Conservation (phyloP, 2,888 invertebrate genomes). For the Falcaria lacertinaria region DNA sequence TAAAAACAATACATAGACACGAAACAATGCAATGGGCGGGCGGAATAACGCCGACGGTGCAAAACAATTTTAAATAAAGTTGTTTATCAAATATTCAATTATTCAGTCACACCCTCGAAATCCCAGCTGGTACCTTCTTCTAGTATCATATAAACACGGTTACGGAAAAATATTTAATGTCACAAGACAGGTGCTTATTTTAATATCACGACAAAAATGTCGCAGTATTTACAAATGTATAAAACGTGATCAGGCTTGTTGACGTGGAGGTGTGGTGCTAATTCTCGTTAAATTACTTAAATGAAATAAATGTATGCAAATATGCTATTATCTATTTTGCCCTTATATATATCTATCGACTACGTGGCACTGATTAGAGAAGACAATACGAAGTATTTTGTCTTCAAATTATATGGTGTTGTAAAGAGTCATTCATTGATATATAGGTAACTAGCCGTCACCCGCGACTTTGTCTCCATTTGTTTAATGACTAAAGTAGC, state of each 20-base stretch:
- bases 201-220: conserved; percentile 57
- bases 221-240: conserved; percentile 43
- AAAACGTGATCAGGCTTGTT: conserved; percentile 50
- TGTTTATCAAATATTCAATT: no score
- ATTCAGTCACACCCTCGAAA: not conserved
- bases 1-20: no score
- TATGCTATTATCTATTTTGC: conserved; percentile 1
- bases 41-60: no score
- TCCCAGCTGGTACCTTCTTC: not conserved
- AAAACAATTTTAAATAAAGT: no score
- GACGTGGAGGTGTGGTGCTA: conserved; percentile 48
- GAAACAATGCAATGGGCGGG: no score
- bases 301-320: conserved; percentile 8
- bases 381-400: not conserved
- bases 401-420: not conserved
- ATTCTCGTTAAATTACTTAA: conserved; percentile 28
- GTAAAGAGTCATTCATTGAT: not conserved
- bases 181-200: conserved; percentile 52
- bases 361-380: not conserved
- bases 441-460: no score
- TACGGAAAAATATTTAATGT: conserved; percentile 29
- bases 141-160: conserved; percentile 2
- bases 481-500: no score
- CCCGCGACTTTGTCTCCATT: no score
- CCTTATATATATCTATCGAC: not conserved